Percentiles rank a stretch among this genome's conserved stretches.
phyloP scores from a whole-genome alignment of 2,888 invertebrate genomes.

The Drosophila flavopinicola region DNA sequence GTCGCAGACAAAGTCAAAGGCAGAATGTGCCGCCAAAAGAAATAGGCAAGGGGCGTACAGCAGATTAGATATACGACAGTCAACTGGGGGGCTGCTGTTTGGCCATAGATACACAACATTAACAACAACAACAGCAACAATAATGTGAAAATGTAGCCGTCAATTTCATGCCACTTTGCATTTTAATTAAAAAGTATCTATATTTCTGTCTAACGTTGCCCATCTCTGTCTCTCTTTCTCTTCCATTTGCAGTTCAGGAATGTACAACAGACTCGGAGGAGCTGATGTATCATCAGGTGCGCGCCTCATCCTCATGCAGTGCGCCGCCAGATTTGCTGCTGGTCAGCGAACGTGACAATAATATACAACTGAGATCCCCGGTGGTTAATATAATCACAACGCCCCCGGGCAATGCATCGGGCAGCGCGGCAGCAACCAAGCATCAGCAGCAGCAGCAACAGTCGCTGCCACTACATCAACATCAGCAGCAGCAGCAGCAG shows the following conservation, averaged over 20 bases:
- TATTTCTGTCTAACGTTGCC: conserved; percentile 3
- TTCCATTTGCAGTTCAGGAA: conserved; percentile 86
- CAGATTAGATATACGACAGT: conserved; percentile 28
- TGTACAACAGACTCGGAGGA: conserved; percentile 90
- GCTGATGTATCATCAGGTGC: conserved; percentile 86
- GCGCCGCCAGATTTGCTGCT: conserved; percentile 87
- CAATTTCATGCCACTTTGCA: conserved; percentile 77
- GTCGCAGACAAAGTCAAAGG: conserved; percentile 51
- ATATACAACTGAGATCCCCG: conserved; percentile 82
- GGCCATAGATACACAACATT: conserved; percentile 23
- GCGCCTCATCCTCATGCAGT: conserved; percentile 87
- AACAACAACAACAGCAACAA: conserved; percentile 22
- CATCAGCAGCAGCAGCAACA: conserved; percentile 49
- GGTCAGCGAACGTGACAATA: conserved; percentile 86
- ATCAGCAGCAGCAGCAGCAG: conserved; percentile 39
- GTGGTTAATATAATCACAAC: conserved; percentile 82
- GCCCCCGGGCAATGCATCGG: conserved; percentile 70
- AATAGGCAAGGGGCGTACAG: conserved; percentile 1
- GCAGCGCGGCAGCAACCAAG: conserved; percentile 46
- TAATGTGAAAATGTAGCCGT: conserved; percentile 24
- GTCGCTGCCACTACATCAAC: conserved; percentile 44
- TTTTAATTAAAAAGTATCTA: conserved; percentile 69
- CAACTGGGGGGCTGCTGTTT: conserved; percentile 5
- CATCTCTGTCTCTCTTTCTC: conserved; percentile 16
- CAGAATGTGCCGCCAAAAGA: conserved; percentile 44